These are phyloP conservation scores for Ellobium chinense DNA, from an alignment of 2,888 invertebrate genomes.

Conservation along the genomic window DNA sequence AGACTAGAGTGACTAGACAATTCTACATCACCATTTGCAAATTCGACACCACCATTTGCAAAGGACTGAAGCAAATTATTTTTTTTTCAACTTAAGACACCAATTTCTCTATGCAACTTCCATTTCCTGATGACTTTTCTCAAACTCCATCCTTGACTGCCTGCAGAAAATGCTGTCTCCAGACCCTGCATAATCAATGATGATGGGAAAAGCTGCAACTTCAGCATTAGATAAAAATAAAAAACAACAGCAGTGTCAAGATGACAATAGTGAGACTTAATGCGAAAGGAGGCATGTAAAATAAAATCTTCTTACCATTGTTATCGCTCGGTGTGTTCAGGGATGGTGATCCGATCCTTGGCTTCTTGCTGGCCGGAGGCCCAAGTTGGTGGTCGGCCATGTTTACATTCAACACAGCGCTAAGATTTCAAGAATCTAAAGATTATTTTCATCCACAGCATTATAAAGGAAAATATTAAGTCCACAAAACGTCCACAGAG, in stretches of 20 bases:
- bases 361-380: slow-evolving; percentile 97
- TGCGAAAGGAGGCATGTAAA: background rate
- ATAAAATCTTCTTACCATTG: slow-evolving; percentile 70
- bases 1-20: no score
- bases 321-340: slow-evolving; percentile 67
- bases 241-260: background rate
- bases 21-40: no score
- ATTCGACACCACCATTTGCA: no score
- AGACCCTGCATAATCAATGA: slow-evolving; percentile 21
- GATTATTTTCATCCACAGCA: slow-evolving; percentile 32
- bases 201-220: background rate
- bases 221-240: background rate
- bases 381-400: slow-evolving; percentile 97
- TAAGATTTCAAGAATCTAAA: slow-evolving; percentile 41
- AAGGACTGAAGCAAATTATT: no score
- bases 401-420: slow-evolving; percentile 62
- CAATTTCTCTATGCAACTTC: no score
- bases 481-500: slow-evolving; percentile 14
- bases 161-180: no score
- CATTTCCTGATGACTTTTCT: no score
- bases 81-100: no score
- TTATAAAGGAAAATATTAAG: slow-evolving; percentile 16
- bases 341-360: slow-evolving; percentile 84
- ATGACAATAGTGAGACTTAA: background rate
- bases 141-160: no score